Evolutionary conservation across 2,888 invertebrate species (phyloP).

Genomic region (Nycteola revayana): DNA sequence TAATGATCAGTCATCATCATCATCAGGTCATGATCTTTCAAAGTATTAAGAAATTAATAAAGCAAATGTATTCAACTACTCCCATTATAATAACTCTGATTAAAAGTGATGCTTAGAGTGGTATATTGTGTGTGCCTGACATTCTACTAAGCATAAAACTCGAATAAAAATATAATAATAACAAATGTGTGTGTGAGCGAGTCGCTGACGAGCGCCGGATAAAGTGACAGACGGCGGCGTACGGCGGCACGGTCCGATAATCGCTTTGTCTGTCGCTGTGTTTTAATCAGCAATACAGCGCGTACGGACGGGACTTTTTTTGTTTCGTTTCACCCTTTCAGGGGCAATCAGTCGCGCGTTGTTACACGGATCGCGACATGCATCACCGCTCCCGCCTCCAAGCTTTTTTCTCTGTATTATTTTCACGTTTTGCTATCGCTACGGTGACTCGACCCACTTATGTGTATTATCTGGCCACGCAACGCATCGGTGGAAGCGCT

Average conservation of each 20-base stretch:
- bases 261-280: slow-evolving; percentile 67
- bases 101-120: too few relatives aligned
- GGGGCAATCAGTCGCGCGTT: slow-evolving; percentile 68
- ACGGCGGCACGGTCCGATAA: slow-evolving; percentile 64
- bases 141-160: too few relatives aligned
- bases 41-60: too few relatives aligned
- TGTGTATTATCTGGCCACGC: slow-evolving; percentile 9
- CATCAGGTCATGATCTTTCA: too few relatives aligned
- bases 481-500: slow-evolving; percentile 16
- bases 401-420: slow-evolving; percentile 38
- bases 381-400: slow-evolving; percentile 46
- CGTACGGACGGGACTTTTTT: slow-evolving; percentile 49
- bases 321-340: slow-evolving; percentile 63
- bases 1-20: too few relatives aligned
- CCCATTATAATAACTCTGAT: too few relatives aligned
- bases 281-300: slow-evolving; percentile 70
- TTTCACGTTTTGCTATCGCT: slow-evolving; percentile 34
- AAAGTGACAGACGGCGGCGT: slow-evolving; percentile 53
- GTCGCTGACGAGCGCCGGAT: slow-evolving; percentile 10
- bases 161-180: too few relatives aligned
- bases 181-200: too few relatives aligned
- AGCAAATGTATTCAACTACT: too few relatives aligned
- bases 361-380: slow-evolving; percentile 59
- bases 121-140: too few relatives aligned
- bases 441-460: slow-evolving; percentile 31